phyloP scores from a whole-genome alignment of 2,888 invertebrate genomes.

The Myopa testacea region DNA sequence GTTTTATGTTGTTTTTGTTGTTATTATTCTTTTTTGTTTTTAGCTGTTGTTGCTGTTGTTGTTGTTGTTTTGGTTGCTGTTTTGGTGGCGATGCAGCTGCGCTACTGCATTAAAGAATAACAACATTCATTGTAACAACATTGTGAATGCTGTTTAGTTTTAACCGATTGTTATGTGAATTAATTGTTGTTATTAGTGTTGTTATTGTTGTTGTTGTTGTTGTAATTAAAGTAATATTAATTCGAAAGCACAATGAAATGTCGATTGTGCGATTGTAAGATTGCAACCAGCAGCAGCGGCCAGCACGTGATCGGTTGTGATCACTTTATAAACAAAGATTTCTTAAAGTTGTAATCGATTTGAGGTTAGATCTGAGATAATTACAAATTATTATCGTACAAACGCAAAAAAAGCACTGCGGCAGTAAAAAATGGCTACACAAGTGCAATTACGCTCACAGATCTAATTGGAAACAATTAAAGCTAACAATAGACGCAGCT shows the following conservation, averaged over 20 bases:
- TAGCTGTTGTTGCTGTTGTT: too few relatives aligned
- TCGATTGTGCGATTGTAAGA: neutral
- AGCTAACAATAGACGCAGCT: slow-evolving; percentile 16
- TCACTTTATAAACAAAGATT: neutral
- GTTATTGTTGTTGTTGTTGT: slow-evolving; percentile 10
- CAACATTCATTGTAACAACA: neutral
- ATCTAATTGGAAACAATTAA: slow-evolving; percentile 37
- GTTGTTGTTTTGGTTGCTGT: too few relatives aligned
- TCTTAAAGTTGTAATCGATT: slow-evolving; percentile 11
- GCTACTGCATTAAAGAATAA: neutral
- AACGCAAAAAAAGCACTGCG: neutral
- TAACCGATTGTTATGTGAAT: slow-evolving; percentile 1
- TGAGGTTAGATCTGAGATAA: slow-evolving; percentile 26
- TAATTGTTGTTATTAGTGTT: neutral
- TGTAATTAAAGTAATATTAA: slow-evolving; percentile 9
- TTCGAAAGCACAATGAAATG: neutral
- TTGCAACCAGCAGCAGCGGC: neutral
- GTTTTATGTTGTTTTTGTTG: too few relatives aligned
- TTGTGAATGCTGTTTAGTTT: slow-evolving; percentile 20
- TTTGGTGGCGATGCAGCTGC: neutral
- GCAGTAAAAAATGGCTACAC: slow-evolving; percentile 9
- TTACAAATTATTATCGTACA: neutral
- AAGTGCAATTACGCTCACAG: slow-evolving; percentile 30
- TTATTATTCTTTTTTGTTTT: too few relatives aligned
- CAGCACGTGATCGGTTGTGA: slow-evolving; percentile 15